A percentile compares a stretch with the other conserved stretches of the same genome.
phyloP scores from a whole-genome alignment of 2,113 vertebrate genomes.

The Perccottus glenii region DNA sequence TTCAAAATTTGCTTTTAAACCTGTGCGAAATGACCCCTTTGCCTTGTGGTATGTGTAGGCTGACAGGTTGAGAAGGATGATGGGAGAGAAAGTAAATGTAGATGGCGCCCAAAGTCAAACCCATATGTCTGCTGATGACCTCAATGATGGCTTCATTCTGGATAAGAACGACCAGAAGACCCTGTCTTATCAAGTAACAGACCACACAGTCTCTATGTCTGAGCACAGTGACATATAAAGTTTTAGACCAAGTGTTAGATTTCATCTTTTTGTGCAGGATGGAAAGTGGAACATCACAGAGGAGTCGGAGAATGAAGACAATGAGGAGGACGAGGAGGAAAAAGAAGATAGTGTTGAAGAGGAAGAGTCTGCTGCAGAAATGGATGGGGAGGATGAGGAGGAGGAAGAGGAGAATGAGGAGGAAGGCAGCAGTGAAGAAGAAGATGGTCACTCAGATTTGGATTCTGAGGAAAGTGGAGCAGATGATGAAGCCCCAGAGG shows the following conservation, averaged over 20 bases:
- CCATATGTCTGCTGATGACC: constrained; percentile 90
- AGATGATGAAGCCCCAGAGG: constrained; percentile 55
- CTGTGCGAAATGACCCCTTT: neutral
- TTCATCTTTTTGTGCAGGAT: constrained; percentile 73
- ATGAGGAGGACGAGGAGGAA: constrained; percentile 20
- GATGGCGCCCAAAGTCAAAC: constrained; percentile 50
- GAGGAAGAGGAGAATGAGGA: constrained; percentile 50
- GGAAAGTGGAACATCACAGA: constrained; percentile 80
- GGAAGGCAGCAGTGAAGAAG: constrained; percentile 17
- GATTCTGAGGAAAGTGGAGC: constrained; percentile 80
- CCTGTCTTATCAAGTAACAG: constrained; percentile 86
- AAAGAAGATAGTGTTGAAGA: constrained; percentile 22
- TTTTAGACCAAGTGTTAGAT: neutral
- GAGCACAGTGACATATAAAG: too few relatives aligned
- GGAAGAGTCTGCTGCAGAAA: constrained; percentile 23
- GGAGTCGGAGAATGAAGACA: constrained; percentile 48
- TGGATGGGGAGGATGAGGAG: constrained; percentile 29
- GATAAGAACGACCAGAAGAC: constrained; percentile 84
- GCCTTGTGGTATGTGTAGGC: constrained; percentile 74
- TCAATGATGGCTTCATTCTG: constrained; percentile 90
- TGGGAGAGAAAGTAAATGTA: constrained; percentile 74
- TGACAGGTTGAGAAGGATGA: constrained; percentile 91
- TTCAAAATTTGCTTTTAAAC: neutral
- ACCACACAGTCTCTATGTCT: neutral
- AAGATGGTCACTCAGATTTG: constrained; percentile 83